Base-by-base conservation (phyloP, 2,113 vertebrate genomes). In the Mus spicilegus region DNA sequence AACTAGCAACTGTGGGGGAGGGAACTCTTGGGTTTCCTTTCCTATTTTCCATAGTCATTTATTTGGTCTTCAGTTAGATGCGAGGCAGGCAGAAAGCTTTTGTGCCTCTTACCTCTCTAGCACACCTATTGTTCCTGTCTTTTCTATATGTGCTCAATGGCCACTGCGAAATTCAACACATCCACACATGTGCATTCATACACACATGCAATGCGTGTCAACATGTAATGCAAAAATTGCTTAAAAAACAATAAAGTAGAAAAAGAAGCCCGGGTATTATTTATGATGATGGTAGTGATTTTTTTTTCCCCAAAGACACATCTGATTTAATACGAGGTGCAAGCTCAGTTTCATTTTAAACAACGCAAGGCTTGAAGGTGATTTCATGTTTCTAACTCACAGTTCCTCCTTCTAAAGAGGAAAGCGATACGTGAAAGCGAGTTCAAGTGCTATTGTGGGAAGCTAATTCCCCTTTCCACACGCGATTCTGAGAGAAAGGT, bases 401-500 rank as follows among this genome's bases (percentile, higher is more conserved):
- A 6, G 65, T 96, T 19, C 90, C 97, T 95, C 56, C 89, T 95
- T 95, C 93, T 96, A 91, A 96, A 98, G 87, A 96, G 33, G 93
- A 93, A 98, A 98, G 96, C 67, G 91, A 26, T 69, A 97, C 87
- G 97, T 95, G 94, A 96, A 96, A 98, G 94, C 93, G 95, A 97
- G 97, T 81, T 94, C 97, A 93, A 97, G 96, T 26, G 95, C 20
- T 28, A 96, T 20, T 96, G 98, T 96, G 94, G 95, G 97, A 96
- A 92, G 97, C 97, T 98, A 92, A 98, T 98, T 98, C 97, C 93
- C 97, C 95, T 96, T 97, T 96, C 95, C 93, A 97, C 93, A 16
- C 2, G 36, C 54, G 97, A 95, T 93, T 95, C 87, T 89, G 94
- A 98, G 96, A 89, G 98, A 98, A 99, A 98, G 99, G 99, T 98